Evolutionary conservation across 2,888 invertebrate species (phyloP), one percentile per base, ranked within the genome.

Genomic region (Brachyopa scutellaris): DNA sequence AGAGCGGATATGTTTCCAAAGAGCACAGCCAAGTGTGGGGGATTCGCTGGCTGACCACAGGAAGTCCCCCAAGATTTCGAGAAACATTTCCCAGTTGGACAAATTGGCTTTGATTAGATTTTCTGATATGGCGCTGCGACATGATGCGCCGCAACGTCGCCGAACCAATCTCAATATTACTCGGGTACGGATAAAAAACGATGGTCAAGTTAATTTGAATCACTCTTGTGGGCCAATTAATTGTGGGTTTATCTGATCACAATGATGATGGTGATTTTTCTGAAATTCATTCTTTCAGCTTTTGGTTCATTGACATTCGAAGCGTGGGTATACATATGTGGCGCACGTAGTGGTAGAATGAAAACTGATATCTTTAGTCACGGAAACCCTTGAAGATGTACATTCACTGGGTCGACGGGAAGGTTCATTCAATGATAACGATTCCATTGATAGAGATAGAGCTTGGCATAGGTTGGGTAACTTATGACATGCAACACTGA

Each of bases 351-450:
- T 19, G n/a, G 17, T 26, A 23, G 42, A 59, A 57, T 31, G 62
- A 72, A 66, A 72, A 72, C 74, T 79, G 73, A 79, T 79, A 79
- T 79, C 79, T 73, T 73, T 26, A 36, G 79, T 79, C 79, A 79
- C 73, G 73, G 21, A 78, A 64, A 59, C 26, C 29, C 36, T 78
- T 64, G 13, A 33, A 36, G 29, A 69, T n/a, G n/a, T n/a, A n/a
- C n/a, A n/a, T n/a, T n/a, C n/a, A n/a, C n/a, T n/a, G n/a, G n/a
- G n/a, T n/a, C n/a, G n/a, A 23, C 40, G 42, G 47, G 29, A 26
- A 67, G 59, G 36, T 21, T 77, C 11, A 36, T 26, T 6, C 21
- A 61, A 73, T 78, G 73, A 78, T 78, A 78, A 73, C 73, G 38
- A 66, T 40, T 51, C 33, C 49, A 72, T 53, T 29, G 53, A 73